Conservation (phyloP, 2,113 vertebrate species). For the Prionailurus bengalensis region DNA sequence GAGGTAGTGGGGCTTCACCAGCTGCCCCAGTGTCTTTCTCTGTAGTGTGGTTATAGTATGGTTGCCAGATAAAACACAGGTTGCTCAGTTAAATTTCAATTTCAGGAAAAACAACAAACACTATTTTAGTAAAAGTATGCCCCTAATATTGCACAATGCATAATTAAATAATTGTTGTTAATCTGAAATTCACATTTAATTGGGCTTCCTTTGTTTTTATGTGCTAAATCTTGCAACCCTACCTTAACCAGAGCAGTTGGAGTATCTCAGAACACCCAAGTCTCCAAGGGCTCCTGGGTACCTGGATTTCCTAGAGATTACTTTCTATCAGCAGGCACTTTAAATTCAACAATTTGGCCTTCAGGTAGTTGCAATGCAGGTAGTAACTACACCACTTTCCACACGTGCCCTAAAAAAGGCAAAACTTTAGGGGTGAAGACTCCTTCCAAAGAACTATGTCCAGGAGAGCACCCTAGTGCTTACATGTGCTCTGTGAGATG, state of each 20-base stretch:
- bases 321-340: background rate
- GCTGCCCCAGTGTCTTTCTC: background rate
- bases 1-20: too few species aligned
- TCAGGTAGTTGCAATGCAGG: background rate
- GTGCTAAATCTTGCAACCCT: background rate
- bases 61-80: background rate
- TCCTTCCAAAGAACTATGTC: background rate
- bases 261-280: background rate
- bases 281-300: background rate
- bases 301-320: background rate
- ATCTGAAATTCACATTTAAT: background rate
- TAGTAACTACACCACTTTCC: background rate
- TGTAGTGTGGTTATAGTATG: background rate
- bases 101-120: background rate
- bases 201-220: background rate
- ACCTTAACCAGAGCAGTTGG: background rate
- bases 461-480: background rate
- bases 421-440: background rate
- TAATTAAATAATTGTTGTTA: background rate
- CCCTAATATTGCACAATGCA: background rate
- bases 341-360: background rate
- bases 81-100: background rate
- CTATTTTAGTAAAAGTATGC: background rate
- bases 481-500: background rate
- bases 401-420: background rate